A percentile compares a stretch with the other conserved stretches of the same genome.
Conservation (phyloP, 2,797 vertebrate genomes). For the Clarias pachynema region DNA sequence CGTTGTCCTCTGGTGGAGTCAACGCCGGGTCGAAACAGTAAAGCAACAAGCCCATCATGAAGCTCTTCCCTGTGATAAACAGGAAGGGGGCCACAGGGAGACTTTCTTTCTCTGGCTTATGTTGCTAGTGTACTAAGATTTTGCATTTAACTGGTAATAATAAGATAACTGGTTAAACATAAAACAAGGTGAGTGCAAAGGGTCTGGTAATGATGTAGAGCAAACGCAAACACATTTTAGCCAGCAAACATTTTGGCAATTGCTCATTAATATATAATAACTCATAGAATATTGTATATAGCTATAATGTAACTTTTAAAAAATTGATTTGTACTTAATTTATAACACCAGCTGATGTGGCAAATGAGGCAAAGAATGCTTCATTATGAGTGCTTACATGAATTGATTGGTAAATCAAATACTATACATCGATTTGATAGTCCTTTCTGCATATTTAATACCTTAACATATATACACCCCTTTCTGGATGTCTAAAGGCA, state of each 20-base stretch:
- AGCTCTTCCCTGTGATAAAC: constrained; percentile 51
- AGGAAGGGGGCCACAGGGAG: constrained; percentile 13
- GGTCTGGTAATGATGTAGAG: constrained; percentile 24
- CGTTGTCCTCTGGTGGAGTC: constrained; percentile 59
- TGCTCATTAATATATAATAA: background rate
- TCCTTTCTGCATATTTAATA: background rate
- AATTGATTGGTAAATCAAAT: constrained; percentile 18
- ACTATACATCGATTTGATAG: background rate
- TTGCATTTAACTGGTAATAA: constrained; percentile 39
- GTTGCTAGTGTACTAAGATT: constrained; percentile 29
- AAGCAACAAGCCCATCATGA: constrained; percentile 57
- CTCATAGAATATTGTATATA: background rate
- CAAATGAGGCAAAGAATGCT: background rate
- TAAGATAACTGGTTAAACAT: background rate
- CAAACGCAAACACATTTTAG: background rate
- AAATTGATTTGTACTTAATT: constrained; percentile 17
- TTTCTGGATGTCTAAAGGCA: constrained; percentile 28
- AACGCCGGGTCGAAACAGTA: constrained; percentile 62
- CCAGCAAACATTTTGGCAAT: constrained; percentile 14
- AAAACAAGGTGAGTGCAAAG: constrained; percentile 24
- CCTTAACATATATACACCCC: constrained; percentile 6
- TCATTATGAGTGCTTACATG: background rate
- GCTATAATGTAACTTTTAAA: background rate
- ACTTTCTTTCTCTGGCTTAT: constrained; percentile 38
- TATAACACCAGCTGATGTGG: background rate